Conservation (phyloP, 2,113 vertebrate genomes). For the Nothobranchius kuhntae region DNA sequence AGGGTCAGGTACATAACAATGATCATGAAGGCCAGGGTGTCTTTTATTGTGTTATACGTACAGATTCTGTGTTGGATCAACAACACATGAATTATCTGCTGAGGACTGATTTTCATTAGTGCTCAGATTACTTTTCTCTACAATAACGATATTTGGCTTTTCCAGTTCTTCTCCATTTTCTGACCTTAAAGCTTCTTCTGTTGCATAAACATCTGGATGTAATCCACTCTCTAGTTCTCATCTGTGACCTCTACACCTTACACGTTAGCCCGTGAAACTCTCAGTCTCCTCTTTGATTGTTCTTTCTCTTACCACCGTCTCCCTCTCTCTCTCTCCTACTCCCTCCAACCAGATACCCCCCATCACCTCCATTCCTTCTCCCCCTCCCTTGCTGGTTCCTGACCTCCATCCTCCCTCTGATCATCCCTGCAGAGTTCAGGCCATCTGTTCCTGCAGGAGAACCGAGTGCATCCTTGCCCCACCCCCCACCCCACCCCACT, state of each 20-base stretch:
- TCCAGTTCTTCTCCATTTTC: neutral
- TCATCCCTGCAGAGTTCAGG: conserved; percentile 75
- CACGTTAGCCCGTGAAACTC: conserved; percentile 10
- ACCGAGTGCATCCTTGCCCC: conserved; percentile 41
- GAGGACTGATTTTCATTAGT: too few species aligned
- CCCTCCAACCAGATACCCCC: neutral
- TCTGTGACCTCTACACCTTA: conserved; percentile 12
- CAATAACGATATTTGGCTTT: too few species aligned
- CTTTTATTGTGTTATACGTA: too few species aligned
- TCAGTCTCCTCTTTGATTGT: conserved; percentile 25
- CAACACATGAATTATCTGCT: too few species aligned
- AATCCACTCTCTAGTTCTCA: too few species aligned
- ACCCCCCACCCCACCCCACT: neutral
- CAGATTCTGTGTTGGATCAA: too few species aligned
- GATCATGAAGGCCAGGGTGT: too few species aligned
- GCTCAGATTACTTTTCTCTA: too few species aligned
- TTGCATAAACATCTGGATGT: too few species aligned
- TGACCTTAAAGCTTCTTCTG: neutral
- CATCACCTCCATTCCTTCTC: conserved; percentile 1
- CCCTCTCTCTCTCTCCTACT: conserved; percentile 10
- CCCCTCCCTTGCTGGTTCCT: conserved; percentile 63
- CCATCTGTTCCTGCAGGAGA: conserved; percentile 77
- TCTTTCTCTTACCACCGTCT: conserved; percentile 32
- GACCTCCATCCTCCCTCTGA: conserved; percentile 75
- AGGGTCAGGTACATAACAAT: too few species aligned